These are phyloP conservation scores for Leuciscus idus DNA, from an alignment of 2,113 vertebrate species.

Conservation along the genomic window DNA sequence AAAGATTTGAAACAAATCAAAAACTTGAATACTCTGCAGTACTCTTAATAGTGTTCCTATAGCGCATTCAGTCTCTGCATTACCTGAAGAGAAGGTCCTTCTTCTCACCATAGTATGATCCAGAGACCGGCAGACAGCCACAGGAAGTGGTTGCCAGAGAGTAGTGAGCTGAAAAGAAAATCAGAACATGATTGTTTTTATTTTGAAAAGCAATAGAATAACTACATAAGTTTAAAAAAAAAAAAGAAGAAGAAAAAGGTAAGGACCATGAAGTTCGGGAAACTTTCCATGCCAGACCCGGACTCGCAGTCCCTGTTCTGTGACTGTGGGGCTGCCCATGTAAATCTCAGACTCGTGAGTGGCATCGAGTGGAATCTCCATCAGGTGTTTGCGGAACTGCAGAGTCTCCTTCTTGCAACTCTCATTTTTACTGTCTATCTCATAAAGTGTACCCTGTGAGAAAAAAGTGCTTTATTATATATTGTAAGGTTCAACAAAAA, in stretches of 20 bases:
- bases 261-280: constrained; percentile 45
- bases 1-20: neutral
- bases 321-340: constrained; percentile 44
- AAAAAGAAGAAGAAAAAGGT: neutral
- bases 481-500: neutral
- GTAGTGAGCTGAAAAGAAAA: constrained; percentile 48
- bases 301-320: constrained; percentile 56
- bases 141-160: constrained; percentile 55
- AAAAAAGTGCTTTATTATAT: neutral
- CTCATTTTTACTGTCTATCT: constrained; percentile 77
- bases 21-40: neutral
- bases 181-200: neutral
- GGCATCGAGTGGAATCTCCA: constrained; percentile 69
- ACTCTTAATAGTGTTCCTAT: neutral
- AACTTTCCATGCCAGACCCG: constrained; percentile 53
- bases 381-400: constrained; percentile 65
- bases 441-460: constrained; percentile 58
- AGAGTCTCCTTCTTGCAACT: constrained; percentile 75
- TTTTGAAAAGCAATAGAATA: neutral
- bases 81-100: constrained; percentile 58
- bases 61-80: neutral
- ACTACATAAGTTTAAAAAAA: neutral
- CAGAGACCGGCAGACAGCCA: constrained; percentile 54
- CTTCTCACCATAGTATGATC: constrained; percentile 54
- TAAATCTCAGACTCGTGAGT: constrained; percentile 54